Evolutionary conservation across 2,888 invertebrate species (phyloP).

Genomic region (Meteorus colon): DNA sequence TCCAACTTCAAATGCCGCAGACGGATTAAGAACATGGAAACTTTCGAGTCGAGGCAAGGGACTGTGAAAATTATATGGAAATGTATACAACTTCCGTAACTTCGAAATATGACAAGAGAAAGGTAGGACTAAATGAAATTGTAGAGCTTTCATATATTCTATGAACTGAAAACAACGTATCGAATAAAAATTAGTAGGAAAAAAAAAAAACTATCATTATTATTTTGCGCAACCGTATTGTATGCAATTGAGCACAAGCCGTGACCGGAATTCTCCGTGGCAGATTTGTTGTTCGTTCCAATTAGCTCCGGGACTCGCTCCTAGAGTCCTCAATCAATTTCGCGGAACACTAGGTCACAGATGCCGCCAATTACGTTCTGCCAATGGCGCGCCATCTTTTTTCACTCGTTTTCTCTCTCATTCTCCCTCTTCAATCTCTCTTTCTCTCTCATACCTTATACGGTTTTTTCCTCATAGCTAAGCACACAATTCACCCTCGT

Average conservation of each 20-base stretch:
- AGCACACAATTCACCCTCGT: background rate
- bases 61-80: constrained; percentile 13
- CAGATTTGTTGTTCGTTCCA: constrained; percentile 58
- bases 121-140: background rate
- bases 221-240: background rate
- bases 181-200: background rate
- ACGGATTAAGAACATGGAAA: constrained; percentile 3
- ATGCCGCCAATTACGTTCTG: constrained; percentile 65
- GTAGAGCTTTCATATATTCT: background rate
- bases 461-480: constrained; percentile 5
- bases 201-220: background rate
- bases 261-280: constrained; percentile 40
- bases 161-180: background rate
- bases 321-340: constrained; percentile 63
- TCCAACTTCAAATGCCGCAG: background rate
- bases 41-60: background rate
- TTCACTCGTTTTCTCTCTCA: constrained; percentile 33
- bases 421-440: constrained; percentile 16
- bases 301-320: constrained; percentile 58
- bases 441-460: constrained; percentile 10
- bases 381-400: constrained; percentile 60
- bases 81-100: background rate
- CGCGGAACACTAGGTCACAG: constrained; percentile 64
- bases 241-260: constrained; percentile 16
- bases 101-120: background rate